Conservation (phyloP, 1,140 invertebrate species). For the Teleogryllus occipitalis region DNA sequence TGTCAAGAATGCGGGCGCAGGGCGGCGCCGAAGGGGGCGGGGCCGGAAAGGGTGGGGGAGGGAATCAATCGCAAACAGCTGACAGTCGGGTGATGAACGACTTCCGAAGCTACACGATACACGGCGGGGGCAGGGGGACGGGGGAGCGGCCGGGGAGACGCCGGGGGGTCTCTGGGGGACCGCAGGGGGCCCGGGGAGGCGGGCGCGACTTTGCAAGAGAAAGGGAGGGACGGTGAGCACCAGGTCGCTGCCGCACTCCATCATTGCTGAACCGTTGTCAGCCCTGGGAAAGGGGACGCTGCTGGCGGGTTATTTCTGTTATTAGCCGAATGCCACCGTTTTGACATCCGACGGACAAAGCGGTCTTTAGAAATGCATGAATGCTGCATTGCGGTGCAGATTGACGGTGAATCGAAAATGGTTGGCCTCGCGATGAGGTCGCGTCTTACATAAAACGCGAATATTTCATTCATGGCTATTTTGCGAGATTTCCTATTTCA, state of each 20-base stretch:
- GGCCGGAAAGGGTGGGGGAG: neutral
- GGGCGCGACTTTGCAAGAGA: neutral
- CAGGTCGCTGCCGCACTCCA: neutral
- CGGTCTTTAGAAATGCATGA: too few relatives aligned
- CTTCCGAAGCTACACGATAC: neutral
- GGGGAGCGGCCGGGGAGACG: neutral
- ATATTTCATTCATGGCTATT: too few relatives aligned
- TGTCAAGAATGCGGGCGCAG: neutral
- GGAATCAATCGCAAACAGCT: slow-evolving; percentile 3
- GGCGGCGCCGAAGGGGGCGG: neutral
- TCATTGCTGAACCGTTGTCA: neutral
- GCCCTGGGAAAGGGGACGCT: neutral
- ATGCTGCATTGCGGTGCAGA: too few relatives aligned
- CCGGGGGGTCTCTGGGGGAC: too few relatives aligned
- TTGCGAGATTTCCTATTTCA: too few relatives aligned
- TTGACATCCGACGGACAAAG: too few relatives aligned
- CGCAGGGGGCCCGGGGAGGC: too few relatives aligned
- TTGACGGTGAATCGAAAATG: too few relatives aligned
- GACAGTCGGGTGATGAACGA: neutral
- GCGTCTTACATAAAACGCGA: too few relatives aligned
- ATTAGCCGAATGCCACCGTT: neutral
- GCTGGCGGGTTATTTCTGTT: neutral
- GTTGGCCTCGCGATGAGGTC: too few relatives aligned
- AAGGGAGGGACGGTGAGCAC: neutral
- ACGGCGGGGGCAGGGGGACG: neutral